These are phyloP conservation scores for Nebria ingens DNA, from an alignment of 1,140 invertebrate species.

Conservation along the genomic window DNA sequence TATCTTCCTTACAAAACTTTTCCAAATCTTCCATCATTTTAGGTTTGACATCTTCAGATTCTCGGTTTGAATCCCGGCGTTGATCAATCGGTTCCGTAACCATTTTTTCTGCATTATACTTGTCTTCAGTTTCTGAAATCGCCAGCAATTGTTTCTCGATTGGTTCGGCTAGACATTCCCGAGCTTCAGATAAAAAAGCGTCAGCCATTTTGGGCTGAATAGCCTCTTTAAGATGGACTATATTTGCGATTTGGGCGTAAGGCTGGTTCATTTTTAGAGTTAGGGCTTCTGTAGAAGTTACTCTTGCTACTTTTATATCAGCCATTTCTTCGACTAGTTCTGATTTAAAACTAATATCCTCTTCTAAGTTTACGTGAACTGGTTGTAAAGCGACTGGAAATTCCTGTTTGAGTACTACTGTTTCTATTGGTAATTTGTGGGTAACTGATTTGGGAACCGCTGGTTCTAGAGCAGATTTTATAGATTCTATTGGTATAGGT, in stretches of 20 bases:
- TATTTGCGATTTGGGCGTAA: neutral
- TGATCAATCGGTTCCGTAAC: constrained; percentile 3
- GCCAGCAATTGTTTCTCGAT: constrained; percentile 15
- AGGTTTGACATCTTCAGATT: constrained; percentile 22
- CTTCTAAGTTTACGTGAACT: neutral
- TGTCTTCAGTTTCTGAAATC: neutral
- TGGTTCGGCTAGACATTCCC: constrained; percentile 23
- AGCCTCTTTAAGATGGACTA: constrained; percentile 1
- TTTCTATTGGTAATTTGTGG: neutral
- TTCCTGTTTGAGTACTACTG: neutral
- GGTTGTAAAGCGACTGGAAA: neutral
- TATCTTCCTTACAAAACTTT: constrained; percentile 34
- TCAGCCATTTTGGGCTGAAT: constrained; percentile 37
- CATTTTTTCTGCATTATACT: constrained; percentile 2
- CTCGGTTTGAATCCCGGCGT: constrained; percentile 25
- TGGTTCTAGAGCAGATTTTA: neutral
- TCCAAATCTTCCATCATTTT: constrained; percentile 25
- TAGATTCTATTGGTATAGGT: constrained; percentile 1
- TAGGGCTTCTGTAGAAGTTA: neutral
- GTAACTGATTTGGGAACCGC: neutral
- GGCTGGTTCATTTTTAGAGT: neutral
- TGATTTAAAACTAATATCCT: neutral
- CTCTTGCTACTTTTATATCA: neutral
- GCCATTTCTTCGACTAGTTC: neutral
- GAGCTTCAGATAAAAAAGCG: constrained; percentile 40